These are phyloP conservation scores for Euschistus heros DNA, from an alignment of 1,140 invertebrate species.

Conservation along the genomic window DNA sequence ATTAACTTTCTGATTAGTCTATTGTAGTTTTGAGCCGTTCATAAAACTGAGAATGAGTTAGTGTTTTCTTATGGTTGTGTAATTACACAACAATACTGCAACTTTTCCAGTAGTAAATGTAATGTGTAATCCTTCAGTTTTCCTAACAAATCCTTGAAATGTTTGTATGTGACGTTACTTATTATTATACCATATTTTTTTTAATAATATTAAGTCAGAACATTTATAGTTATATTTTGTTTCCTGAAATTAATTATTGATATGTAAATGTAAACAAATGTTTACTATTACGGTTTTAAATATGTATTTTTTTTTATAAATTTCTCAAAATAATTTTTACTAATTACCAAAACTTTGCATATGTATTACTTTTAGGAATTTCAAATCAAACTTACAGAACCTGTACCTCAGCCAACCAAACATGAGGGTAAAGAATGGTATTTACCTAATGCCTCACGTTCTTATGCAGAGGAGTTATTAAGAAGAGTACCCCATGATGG, in stretches of 20 bases:
- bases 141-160: too few relatives aligned
- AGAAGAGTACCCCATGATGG: slow-evolving; percentile 73
- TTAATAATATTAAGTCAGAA: background rate
- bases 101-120: background rate
- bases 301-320: background rate
- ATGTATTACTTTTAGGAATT: slow-evolving; percentile 52
- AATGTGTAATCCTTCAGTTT: too few relatives aligned
- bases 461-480: slow-evolving; percentile 76
- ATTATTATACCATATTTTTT: too few relatives aligned
- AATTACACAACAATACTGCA: slow-evolving; percentile 8
- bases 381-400: slow-evolving; percentile 73
- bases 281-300: background rate
- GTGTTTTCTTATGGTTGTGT: background rate
- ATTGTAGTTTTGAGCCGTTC: slow-evolving; percentile 9
- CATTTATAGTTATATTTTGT: background rate
- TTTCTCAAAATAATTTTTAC: too few relatives aligned
- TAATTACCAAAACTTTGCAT: too few relatives aligned
- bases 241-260: background rate
- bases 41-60: slow-evolving; percentile 9
- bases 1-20: slow-evolving; percentile 12
- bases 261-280: too few relatives aligned
- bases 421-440: slow-evolving; percentile 94
- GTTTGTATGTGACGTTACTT: too few relatives aligned
- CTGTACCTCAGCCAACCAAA: slow-evolving; percentile 88
- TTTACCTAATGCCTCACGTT: slow-evolving; percentile 64